Conservation (phyloP, 1,140 invertebrate species). For the silkworm (Bombyx mori) region DNA sequence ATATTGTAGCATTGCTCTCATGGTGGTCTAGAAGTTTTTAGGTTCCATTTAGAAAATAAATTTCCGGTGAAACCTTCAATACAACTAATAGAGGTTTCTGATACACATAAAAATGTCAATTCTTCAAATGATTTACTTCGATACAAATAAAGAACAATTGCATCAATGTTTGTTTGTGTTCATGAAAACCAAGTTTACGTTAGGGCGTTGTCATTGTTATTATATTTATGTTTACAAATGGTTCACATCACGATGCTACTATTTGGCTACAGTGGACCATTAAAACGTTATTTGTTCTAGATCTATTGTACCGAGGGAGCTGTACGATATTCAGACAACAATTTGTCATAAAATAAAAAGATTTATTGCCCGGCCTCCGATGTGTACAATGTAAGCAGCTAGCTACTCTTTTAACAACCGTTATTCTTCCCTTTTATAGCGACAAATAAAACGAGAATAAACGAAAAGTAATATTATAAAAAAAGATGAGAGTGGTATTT, state of each 20-base stretch:
- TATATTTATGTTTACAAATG: conserved; percentile 55
- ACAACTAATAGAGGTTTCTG: no score
- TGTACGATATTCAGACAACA: conserved; percentile 47
- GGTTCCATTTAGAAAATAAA: no score
- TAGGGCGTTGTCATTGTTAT: conserved; percentile 37
- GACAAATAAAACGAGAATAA: conserved; percentile 58
- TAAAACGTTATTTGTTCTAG: conserved; percentile 64
- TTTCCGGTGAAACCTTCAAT: no score
- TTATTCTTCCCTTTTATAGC: conserved; percentile 63
- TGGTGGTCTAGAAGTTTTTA: no score
- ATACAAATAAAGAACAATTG: no score
- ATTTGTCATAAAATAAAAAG: conserved; percentile 71
- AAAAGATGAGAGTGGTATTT: conserved; percentile 34
- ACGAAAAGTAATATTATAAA: conserved; percentile 51
- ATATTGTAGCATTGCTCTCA: no score
- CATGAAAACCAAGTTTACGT: conserved; percentile 20
- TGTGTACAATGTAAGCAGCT: conserved; percentile 45
- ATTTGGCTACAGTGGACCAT: conserved; percentile 52
- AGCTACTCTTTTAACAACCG: conserved; percentile 55
- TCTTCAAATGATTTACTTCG: no score
- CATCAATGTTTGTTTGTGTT: background rate
- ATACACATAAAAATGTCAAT: no score
- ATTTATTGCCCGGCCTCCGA: conserved; percentile 50
- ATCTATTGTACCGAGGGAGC: conserved; percentile 52
- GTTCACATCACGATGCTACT: conserved; percentile 37